Evolutionary conservation across 2,113 vertebrate species (phyloP).

Genomic region (Chascanopsetta lugubris): DNA sequence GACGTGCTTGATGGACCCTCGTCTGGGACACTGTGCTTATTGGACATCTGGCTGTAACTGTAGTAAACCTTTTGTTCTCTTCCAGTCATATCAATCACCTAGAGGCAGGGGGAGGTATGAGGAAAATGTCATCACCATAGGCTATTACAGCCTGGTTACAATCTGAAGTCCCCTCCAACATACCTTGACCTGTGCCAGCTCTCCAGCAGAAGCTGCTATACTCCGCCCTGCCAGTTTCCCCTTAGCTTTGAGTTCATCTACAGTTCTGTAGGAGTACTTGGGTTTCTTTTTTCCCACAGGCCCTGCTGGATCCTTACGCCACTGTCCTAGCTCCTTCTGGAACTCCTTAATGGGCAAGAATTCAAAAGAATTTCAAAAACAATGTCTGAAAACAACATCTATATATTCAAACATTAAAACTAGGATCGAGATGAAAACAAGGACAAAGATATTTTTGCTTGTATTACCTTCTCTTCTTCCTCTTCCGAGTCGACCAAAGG

Average conservation of each 20-base stretch:
- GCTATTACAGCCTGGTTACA: too few species aligned
- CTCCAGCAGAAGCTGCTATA: conserved; percentile 88
- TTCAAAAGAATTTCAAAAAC: background rate
- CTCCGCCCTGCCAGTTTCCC: conserved; percentile 85
- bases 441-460: background rate
- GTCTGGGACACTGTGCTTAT: conserved; percentile 93
- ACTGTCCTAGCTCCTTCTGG: conserved; percentile 95
- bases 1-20: conserved; percentile 81
- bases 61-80: conserved; percentile 96
- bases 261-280: conserved; percentile 94
- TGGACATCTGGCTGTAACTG: conserved; percentile 97
- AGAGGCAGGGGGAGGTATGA: background rate
- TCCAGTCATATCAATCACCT: conserved; percentile 99
- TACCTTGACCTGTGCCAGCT: conserved; percentile 95
- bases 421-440: background rate
- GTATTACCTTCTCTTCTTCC: conserved; percentile 91
- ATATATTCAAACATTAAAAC: too few species aligned
- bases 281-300: conserved; percentile 90
- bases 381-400: too few species aligned
- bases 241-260: conserved; percentile 95
- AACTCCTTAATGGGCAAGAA: conserved; percentile 83
- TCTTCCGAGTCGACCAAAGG: conserved; percentile 94
- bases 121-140: background rate
- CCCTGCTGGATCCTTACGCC: conserved; percentile 91
- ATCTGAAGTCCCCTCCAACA: conserved; percentile 9